Evolutionary conservation across 37 sponge, comb jelly and placozoan genomes (phyloP).

Genomic region (Bolinopsis microptera): DNA sequence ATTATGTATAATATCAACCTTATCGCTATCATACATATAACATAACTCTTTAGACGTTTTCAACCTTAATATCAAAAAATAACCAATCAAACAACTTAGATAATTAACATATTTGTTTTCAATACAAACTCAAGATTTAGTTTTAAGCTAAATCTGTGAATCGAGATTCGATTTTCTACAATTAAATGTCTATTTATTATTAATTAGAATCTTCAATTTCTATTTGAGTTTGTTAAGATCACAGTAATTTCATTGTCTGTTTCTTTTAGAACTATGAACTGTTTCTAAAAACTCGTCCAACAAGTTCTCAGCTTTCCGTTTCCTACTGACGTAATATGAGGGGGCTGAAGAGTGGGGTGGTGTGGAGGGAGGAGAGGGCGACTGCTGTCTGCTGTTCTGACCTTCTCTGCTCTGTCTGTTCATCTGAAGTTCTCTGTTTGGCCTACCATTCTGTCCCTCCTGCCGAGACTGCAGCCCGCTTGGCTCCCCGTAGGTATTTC

Average conservation of each 20-base stretch:
- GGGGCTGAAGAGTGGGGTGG: slow-evolving; percentile 11
- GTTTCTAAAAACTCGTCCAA: slow-evolving; percentile 58
- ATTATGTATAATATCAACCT: too few relatives aligned
- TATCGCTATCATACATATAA: too few relatives aligned
- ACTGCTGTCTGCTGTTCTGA: not conserved
- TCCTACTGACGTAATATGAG: slow-evolving; percentile 1
- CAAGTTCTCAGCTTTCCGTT: slow-evolving; percentile 46
- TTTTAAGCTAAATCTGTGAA: too few relatives aligned
- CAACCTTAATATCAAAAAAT: too few relatives aligned
- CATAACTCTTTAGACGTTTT: too few relatives aligned
- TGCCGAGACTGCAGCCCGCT: slow-evolving; percentile 24
- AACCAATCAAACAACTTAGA: too few relatives aligned
- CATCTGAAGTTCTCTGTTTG: too few relatives aligned
- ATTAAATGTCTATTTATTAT: too few relatives aligned
- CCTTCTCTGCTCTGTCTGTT: not conserved
- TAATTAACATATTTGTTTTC: too few relatives aligned
- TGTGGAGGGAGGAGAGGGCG: not conserved
- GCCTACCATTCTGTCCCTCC: not conserved
- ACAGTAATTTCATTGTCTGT: slow-evolving; percentile 36
- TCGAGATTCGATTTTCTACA: too few relatives aligned
- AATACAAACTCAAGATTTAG: too few relatives aligned
- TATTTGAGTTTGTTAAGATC: not conserved
- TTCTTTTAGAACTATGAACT: slow-evolving; percentile 46
- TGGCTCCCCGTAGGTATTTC: not conserved
- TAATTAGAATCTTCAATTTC: too few relatives aligned